phyloP scores from a whole-genome alignment of 1,140 invertebrate species.

The Euwallacea fornicatus region DNA sequence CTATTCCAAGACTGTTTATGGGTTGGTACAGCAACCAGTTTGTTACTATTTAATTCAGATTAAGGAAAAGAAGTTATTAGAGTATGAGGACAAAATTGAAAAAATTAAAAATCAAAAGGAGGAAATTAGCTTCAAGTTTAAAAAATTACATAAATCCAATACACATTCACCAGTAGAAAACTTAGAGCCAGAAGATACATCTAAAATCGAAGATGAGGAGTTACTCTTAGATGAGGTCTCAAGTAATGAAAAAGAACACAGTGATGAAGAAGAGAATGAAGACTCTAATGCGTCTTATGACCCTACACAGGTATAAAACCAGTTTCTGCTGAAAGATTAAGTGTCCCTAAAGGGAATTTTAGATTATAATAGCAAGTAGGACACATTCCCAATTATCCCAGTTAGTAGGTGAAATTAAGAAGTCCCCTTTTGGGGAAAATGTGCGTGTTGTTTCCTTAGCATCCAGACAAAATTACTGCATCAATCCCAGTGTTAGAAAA shows the following conservation, averaged over 20 bases:
- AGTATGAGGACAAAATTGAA: slow-evolving; percentile 60
- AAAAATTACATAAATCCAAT: slow-evolving; percentile 1
- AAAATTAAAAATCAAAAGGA: slow-evolving; percentile 54
- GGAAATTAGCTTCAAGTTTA: slow-evolving; percentile 14
- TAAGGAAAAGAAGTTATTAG: slow-evolving; percentile 60
- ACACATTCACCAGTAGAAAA: not conserved
- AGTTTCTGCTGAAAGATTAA: not conserved
- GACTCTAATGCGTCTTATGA: slow-evolving; percentile 13
- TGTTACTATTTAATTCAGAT: slow-evolving; percentile 25
- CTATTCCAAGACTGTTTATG: too few species aligned
- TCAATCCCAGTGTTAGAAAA: slow-evolving; percentile 79
- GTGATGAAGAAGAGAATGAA: slow-evolving; percentile 28
- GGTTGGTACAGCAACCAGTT: not conserved
- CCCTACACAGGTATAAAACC: slow-evolving; percentile 13
- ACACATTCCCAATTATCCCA: slow-evolving; percentile 97
- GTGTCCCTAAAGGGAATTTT: slow-evolving; percentile 47
- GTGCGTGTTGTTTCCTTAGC: slow-evolving; percentile 82
- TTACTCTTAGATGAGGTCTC: slow-evolving; percentile 47
- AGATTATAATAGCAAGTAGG: slow-evolving; percentile 93
- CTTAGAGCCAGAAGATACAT: not conserved
- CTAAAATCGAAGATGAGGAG: slow-evolving; percentile 38
- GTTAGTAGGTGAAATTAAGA: slow-evolving; percentile 88
- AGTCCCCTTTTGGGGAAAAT: slow-evolving; percentile 73
- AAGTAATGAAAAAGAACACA: slow-evolving; percentile 10
- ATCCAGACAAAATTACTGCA: slow-evolving; percentile 91